Conservation (phyloP, 1,140 invertebrate genomes). For the Bombus impatiens region DNA sequence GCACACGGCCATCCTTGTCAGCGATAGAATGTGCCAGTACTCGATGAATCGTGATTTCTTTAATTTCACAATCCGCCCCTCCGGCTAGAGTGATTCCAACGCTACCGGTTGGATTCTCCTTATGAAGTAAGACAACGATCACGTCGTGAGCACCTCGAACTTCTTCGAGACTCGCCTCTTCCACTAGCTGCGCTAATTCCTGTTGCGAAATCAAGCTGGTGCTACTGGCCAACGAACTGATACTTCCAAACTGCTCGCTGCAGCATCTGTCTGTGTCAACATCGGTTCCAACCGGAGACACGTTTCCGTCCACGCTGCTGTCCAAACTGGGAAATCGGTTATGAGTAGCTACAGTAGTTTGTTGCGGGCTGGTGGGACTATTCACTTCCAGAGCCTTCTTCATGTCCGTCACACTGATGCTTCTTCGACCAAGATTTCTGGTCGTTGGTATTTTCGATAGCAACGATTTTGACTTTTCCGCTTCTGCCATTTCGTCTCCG, state of each 20-base stretch:
- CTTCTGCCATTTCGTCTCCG: slow-evolving; percentile 20
- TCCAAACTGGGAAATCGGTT: slow-evolving; percentile 76
- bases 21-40: slow-evolving; percentile 92
- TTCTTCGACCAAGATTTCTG: slow-evolving; percentile 70
- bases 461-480: slow-evolving; percentile 49
- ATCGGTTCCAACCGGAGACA: slow-evolving; percentile 50
- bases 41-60: slow-evolving; percentile 95
- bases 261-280: slow-evolving; percentile 68
- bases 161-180: slow-evolving; percentile 86
- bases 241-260: slow-evolving; percentile 84
- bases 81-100: slow-evolving; percentile 94
- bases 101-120: slow-evolving; percentile 87
- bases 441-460: slow-evolving; percentile 75
- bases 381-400: slow-evolving; percentile 83
- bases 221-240: slow-evolving; percentile 85
- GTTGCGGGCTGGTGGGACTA: slow-evolving; percentile 51
- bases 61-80: slow-evolving; percentile 93
- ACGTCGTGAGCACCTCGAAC: slow-evolving; percentile 82
- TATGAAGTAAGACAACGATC: slow-evolving; percentile 85
- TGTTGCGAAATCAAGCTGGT: slow-evolving; percentile 86
- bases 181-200: slow-evolving; percentile 85
- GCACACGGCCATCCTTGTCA: slow-evolving; percentile 92
- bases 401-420: slow-evolving; percentile 84
- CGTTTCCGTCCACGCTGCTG: slow-evolving; percentile 73
- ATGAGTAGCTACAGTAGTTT: slow-evolving; percentile 43